Base-by-base conservation (phyloP, 2,113 vertebrate species). In the Chlamydotis undulata region DNA sequence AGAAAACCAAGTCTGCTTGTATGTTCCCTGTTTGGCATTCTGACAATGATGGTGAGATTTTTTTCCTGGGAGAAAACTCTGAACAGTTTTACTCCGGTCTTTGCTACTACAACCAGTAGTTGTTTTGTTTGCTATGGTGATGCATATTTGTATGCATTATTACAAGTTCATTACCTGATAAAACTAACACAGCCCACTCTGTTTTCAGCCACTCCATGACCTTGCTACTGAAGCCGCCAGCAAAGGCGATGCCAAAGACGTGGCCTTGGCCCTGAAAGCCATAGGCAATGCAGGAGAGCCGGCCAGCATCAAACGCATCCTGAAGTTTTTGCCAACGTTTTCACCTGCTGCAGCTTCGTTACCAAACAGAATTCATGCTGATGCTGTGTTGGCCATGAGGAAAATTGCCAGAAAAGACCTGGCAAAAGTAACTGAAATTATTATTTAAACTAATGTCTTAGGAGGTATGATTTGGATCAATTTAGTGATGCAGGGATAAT, bases 281-380 rank as follows among this genome's bases (percentile, higher is more conserved):
- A 96, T 99, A 8, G 98, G 98, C 83, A 99, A 99, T 5, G 98
- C 99, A 12, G 99, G 99, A 80, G 97, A 99, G 79, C 98, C 96
- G 9, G 95, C 95, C 93, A 99, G 98, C 85, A 97, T 99, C 87
- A 99, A 99, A 94, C 98, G 97, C 86, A 98, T 99, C 95, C 96
- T 98, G 91, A 98, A 98, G 93, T 98, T 99, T 96, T 94, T 99
- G 82, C 99, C 99, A 21, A 98, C 97, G 1, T 98, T 98, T 41
- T 97, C 98, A 12, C 68, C 75, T 6, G 95, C 83, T 52, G 98
- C 98, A 10, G 91, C 96, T 59, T 96, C 95, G 37, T 94, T 98
- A 59, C 93, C 98, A 15, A 94, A 84, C 45, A 97, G 93, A n/a
- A 98, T 99, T 85, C 98, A 98, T 37, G 95, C 43, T n/a, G 97